A percentile compares a stretch with the other conserved stretches of the same genome.
These are phyloP conservation scores for Andrena marginata DNA, from an alignment of 2,888 invertebrate genomes.

Conservation along the genomic window DNA sequence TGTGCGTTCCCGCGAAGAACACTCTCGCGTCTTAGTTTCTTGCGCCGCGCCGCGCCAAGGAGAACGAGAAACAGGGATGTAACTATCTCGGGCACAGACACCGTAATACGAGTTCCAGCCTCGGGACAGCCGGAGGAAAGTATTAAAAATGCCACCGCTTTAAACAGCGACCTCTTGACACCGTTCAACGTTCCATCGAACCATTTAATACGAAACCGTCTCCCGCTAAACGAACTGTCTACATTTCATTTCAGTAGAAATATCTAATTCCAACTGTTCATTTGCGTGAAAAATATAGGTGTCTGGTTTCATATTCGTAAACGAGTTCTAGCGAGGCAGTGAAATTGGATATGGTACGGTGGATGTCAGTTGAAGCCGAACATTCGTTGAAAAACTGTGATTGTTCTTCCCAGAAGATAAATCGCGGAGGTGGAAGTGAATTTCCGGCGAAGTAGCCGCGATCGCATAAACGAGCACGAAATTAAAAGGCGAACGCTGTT, in stretches of 20 bases:
- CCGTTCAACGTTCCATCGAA: neutral
- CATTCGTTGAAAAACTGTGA: neutral
- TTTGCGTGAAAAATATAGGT: neutral
- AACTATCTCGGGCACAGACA: constrained; percentile 16
- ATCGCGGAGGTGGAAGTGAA: neutral
- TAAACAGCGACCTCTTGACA: neutral
- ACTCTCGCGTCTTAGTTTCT: constrained; percentile 31
- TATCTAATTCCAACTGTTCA: neutral
- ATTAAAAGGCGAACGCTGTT: neutral
- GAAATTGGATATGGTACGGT: neutral
- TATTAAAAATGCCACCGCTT: constrained; percentile 3
- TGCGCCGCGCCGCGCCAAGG: neutral
- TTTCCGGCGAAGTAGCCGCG: neutral
- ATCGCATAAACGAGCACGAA: neutral
- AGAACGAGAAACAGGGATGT: neutral
- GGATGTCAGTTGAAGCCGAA: neutral
- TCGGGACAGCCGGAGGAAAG: neutral
- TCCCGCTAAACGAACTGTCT: neutral
- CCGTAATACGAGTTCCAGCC: constrained; percentile 4
- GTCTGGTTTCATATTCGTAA: no score
- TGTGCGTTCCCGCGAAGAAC: constrained; percentile 41
- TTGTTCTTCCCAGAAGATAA: neutral
- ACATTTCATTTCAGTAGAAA: no score
- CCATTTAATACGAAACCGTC: neutral
- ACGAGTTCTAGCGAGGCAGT: no score